These are phyloP conservation scores for Oceanodroma leucorhoa DNA, from an alignment of 2,797 vertebrate species.

Conservation along the genomic window DNA sequence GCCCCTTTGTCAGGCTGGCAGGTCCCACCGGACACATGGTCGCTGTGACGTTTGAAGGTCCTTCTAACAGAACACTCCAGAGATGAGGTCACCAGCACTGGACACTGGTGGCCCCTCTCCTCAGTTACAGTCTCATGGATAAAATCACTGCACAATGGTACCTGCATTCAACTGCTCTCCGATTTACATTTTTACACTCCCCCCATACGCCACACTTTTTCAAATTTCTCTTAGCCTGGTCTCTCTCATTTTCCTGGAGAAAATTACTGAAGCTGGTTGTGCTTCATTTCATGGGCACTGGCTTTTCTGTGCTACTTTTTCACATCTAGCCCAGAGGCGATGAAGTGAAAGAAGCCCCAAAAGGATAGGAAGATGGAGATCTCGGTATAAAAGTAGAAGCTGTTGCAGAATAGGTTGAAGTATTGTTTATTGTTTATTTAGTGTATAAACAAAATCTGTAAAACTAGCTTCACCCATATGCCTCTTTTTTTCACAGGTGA, in stretches of 20 bases:
- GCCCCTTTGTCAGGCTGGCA: background rate
- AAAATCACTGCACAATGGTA: background rate
- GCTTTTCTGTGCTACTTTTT: background rate
- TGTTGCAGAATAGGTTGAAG: background rate
- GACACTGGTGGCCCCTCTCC: background rate
- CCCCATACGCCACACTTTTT: background rate
- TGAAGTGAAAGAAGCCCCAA: background rate
- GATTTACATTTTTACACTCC: background rate
- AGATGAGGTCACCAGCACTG: background rate
- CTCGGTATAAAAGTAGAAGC: background rate
- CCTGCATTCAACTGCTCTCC: background rate
- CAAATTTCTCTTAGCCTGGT: background rate
- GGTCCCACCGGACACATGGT: background rate
- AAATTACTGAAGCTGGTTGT: background rate
- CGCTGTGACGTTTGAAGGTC: accelerated
- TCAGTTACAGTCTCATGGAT: background rate
- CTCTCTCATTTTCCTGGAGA: background rate
- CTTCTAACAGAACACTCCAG: background rate
- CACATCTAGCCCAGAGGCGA: background rate
- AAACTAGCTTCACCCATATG: background rate
- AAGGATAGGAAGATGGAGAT: background rate
- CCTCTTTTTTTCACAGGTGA: background rate
- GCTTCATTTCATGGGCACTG: background rate
- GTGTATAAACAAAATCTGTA: background rate
- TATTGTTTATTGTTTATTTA: background rate